Base-by-base conservation (phyloP, 2,113 vertebrate species). In the Aphyosemion australe region DNA sequence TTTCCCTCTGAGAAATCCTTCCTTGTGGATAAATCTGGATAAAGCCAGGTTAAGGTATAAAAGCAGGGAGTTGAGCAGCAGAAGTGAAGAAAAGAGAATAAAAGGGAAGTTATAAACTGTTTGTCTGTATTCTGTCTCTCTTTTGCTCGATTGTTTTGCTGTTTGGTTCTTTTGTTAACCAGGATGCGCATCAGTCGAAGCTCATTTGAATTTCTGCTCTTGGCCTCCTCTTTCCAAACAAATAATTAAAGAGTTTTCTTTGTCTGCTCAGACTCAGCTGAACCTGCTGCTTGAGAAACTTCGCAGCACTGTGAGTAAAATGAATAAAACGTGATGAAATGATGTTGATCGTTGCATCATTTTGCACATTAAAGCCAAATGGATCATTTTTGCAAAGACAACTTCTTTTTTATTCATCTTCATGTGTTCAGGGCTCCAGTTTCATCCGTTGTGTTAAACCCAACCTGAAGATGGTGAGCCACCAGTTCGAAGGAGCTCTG, bases 381-480 rank as follows among this genome's bases (percentile, higher is more conserved):
- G 26, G 5, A 26, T 26, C 26, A 26, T 5, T 26, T 26, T 26
- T 26, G 26, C 26, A 26, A 5, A 26, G 26, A 26, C 26, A 26
- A 26, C 26, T 51, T 39, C 63, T 74, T 67, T 14, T n/a, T 75
- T 18, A 75, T 46, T 26, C 2, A 11, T 55, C 4, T 60, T 55
- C 45, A n/a, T 83, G 46, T 64, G 43, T 61, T 15, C 64, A 99
- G 97, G 97, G 97, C 26, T 96, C 97, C 3, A 99, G 96, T 84
- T 99, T 99, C 82, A 97, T 99, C 88, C 97, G 97, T 54, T 99
- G 97, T 74, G 95, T 99, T 73, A 99, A 99, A 76, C 97, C 97
- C 50, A 99, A 99, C 89, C 93, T 99, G 83, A 99, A 96, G 94
- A 99, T 99, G 97, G 95, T 96, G 84, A 97, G 93, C 85, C 97